Evolutionary conservation across 2,797 vertebrate species (phyloP).

Genomic region (Enteromius argenteus): DNA sequence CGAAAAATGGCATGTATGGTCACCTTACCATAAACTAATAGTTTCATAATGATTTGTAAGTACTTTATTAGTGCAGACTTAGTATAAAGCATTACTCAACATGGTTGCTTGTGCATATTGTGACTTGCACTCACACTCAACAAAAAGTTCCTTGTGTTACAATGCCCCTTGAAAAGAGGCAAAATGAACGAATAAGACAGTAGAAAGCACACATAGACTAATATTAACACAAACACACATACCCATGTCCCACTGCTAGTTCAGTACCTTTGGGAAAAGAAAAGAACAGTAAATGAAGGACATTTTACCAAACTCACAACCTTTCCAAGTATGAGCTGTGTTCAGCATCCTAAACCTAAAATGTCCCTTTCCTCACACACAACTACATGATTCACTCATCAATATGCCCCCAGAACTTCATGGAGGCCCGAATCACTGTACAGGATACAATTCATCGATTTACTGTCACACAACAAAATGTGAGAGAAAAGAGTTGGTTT

Average conservation of each 20-base stretch:
- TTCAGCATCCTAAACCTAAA: constrained; percentile 32
- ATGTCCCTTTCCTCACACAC: constrained; percentile 8
- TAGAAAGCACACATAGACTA: neutral
- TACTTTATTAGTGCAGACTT: too few relatives aligned
- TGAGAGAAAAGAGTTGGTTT: neutral
- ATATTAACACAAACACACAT: constrained; percentile 28
- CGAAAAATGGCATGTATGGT: neutral
- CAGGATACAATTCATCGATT: neutral
- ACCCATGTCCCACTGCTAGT: neutral
- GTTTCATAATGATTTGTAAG: neutral
- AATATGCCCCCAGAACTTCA: neutral
- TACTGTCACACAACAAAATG: neutral
- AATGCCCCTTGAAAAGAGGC: neutral
- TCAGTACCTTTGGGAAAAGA: constrained; percentile 15
- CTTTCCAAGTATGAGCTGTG: neutral
- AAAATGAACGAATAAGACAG: neutral
- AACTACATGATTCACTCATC: neutral
- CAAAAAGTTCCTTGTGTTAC: neutral
- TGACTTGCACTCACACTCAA: neutral
- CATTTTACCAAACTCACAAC: constrained; percentile 43
- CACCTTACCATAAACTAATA: too few relatives aligned
- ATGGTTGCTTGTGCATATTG: neutral
- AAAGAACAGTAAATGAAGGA: constrained; percentile 37
- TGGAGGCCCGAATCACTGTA: neutral
- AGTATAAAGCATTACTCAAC: too few relatives aligned